These are phyloP conservation scores for Ophion slaviceki DNA, from an alignment of 2,888 invertebrate genomes.

Conservation along the genomic window DNA sequence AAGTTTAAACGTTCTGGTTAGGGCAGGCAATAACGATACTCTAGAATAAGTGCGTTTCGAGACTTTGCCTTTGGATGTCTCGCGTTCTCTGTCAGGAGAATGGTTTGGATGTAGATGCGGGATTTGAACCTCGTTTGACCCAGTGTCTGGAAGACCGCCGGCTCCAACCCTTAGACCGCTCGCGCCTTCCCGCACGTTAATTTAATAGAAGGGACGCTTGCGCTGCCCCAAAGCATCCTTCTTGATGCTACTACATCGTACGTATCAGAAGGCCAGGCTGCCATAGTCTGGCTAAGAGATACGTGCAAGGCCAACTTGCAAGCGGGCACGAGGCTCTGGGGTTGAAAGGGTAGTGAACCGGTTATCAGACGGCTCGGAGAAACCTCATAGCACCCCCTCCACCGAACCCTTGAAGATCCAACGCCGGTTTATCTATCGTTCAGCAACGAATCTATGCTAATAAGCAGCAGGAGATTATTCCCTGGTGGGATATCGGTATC, in stretches of 20 bases:
- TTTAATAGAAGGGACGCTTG: constrained; percentile 81
- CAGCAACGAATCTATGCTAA: constrained; percentile 77
- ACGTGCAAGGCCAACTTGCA: constrained; percentile 76
- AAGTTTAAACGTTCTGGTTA: constrained; percentile 3
- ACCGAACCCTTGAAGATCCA: constrained; percentile 75
- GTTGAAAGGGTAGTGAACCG: constrained; percentile 35
- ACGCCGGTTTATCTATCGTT: constrained; percentile 75
- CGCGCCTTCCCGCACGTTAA: constrained; percentile 74
- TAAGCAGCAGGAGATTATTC: constrained; percentile 74
- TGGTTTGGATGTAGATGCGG: constrained; percentile 44
- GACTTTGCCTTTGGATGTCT: constrained; percentile 4
- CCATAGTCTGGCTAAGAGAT: constrained; percentile 63
- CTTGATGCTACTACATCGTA: constrained; percentile 56
- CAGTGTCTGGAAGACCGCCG: constrained; percentile 69
- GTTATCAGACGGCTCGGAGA: constrained; percentile 77
- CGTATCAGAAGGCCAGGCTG: constrained; percentile 26
- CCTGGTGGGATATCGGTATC: constrained; percentile 69
- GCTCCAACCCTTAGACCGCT: constrained; percentile 74
- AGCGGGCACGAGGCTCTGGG: constrained; percentile 62
- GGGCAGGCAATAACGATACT: background rate
- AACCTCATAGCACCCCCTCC: constrained; percentile 69
- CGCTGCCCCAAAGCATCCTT: constrained; percentile 76
- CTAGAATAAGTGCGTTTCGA: constrained; percentile 6
- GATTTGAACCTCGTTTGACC: constrained; percentile 75
- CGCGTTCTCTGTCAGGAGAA: constrained; percentile 9